Evolutionary conservation across 2,888 invertebrate genomes (phyloP).

Genomic region (Parnassius apollo): DNA sequence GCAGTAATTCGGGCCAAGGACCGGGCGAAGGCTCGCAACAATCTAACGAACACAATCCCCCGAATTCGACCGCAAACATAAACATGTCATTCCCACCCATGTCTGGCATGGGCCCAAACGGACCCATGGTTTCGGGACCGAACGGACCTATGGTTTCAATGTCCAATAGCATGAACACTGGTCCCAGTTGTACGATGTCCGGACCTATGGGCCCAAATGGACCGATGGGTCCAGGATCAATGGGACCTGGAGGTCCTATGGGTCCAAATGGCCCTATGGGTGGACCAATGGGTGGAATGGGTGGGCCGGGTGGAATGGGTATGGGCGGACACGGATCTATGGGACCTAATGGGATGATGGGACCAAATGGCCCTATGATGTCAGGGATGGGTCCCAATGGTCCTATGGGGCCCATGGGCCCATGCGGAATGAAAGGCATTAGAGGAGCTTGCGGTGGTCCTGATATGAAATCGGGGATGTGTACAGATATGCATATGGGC

Average conservation of each 20-base stretch:
- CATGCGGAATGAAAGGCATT: constrained; percentile 76
- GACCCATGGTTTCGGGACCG: constrained; percentile 69
- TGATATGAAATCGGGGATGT: constrained; percentile 76
- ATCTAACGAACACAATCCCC: constrained; percentile 65
- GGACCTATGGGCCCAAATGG: constrained; percentile 66
- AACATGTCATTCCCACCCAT: constrained; percentile 69
- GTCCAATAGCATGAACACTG: constrained; percentile 69
- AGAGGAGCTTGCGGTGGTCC: constrained; percentile 74
- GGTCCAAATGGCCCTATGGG: constrained; percentile 61
- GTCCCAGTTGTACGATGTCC: constrained; percentile 73
- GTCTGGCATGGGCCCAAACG: constrained; percentile 65
- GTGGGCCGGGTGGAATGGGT: constrained; percentile 53
- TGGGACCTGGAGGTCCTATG: constrained; percentile 60
- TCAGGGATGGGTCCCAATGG: constrained; percentile 69
- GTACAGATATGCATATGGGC: constrained; percentile 78
- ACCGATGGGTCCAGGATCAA: constrained; percentile 52
- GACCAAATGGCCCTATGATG: constrained; percentile 73
- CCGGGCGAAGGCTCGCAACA: constrained; percentile 55
- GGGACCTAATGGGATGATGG: constrained; percentile 72
- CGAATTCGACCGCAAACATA: constrained; percentile 65
- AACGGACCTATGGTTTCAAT: constrained; percentile 74
- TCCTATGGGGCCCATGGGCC: constrained; percentile 77
- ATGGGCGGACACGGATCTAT: constrained; percentile 63
- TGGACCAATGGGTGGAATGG: constrained; percentile 63
- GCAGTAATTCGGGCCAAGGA: constrained; percentile 57